phyloP scores from a whole-genome alignment of 2,888 invertebrate species.

The Drosophila affinis region DNA sequence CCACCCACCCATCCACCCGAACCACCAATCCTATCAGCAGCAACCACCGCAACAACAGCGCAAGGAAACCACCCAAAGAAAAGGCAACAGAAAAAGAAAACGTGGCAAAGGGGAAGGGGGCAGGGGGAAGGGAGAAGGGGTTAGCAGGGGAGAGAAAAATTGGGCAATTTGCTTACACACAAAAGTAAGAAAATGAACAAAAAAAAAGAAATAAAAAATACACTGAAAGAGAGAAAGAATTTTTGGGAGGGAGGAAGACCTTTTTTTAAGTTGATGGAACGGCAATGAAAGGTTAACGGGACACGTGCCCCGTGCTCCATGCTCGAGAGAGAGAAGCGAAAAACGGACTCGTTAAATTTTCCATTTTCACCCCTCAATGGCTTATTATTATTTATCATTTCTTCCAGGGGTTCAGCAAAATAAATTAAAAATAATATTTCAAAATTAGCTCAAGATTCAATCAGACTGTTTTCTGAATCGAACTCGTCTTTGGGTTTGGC shows the following conservation, averaged over 20 bases:
- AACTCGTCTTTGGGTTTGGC: background rate
- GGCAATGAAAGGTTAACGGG: constrained; percentile 51
- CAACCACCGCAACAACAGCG: background rate
- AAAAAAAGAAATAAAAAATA: constrained; percentile 1
- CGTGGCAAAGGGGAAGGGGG: constrained; percentile 3
- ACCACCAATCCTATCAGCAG: background rate
- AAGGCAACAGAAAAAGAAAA: background rate
- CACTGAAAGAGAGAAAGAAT: constrained; percentile 15
- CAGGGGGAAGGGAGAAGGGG: constrained; percentile 11
- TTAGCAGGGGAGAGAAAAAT: constrained; percentile 55
- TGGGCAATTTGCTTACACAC: constrained; percentile 75
- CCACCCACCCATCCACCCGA: background rate
- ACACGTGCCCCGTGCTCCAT: constrained; percentile 44
- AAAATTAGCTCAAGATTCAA: constrained; percentile 30
- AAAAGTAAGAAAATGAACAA: constrained; percentile 41
- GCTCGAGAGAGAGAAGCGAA: constrained; percentile 14
- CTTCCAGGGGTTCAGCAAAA: constrained; percentile 7
- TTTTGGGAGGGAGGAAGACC: constrained; percentile 27
- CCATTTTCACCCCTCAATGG: constrained; percentile 25
- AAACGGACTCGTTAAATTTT: constrained; percentile 10
- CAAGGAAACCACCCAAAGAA: constrained; percentile 23
- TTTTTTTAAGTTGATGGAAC: constrained; percentile 47
- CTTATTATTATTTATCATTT: constrained; percentile 25
- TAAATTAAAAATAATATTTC: constrained; percentile 43
- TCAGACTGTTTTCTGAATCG: background rate